Evolutionary conservation across 2,888 invertebrate species (phyloP).

Genomic region (Arrhopalites spinosus): DNA sequence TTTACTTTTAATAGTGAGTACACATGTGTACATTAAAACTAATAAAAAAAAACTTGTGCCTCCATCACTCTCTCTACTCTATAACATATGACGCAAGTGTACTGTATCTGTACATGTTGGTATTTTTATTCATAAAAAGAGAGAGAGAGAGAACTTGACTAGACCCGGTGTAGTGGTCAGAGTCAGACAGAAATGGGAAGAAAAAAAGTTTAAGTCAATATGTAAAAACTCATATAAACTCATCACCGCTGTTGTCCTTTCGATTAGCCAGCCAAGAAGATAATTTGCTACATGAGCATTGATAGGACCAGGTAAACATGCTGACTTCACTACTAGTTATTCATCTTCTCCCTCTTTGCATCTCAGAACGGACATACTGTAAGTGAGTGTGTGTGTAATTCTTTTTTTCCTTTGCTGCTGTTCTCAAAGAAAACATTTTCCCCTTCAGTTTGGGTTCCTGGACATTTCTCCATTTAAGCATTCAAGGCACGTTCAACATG

Average conservation of each 20-base stretch:
- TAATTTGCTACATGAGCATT: not conserved
- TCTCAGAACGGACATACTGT: no score
- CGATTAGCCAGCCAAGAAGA: not conserved
- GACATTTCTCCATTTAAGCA: slow-evolving; percentile 16
- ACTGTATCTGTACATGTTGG: not conserved
- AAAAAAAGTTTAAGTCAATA: not conserved
- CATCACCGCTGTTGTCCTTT: slow-evolving; percentile 2
- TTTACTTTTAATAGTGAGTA: not conserved
- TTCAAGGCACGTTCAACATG: slow-evolving; percentile 26
- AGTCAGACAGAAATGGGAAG: no score
- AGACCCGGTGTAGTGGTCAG: no score
- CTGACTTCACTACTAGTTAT: not conserved
- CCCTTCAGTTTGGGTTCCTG: slow-evolving; percentile 3
- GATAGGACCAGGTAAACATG: not conserved
- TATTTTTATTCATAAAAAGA: no score
- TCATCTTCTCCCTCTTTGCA: not conserved
- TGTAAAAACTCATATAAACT: slow-evolving; percentile 4
- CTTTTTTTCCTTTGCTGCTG: no score
- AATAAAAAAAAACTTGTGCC: no score
- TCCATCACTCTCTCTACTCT: no score
- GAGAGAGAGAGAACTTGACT: no score
- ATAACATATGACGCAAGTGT: no score
- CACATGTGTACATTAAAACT: no score
- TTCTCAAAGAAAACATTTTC: no score
- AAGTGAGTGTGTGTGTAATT: no score